phyloP scores from a whole-genome alignment of 2,888 invertebrate species.

The Ochropleura plecta region DNA sequence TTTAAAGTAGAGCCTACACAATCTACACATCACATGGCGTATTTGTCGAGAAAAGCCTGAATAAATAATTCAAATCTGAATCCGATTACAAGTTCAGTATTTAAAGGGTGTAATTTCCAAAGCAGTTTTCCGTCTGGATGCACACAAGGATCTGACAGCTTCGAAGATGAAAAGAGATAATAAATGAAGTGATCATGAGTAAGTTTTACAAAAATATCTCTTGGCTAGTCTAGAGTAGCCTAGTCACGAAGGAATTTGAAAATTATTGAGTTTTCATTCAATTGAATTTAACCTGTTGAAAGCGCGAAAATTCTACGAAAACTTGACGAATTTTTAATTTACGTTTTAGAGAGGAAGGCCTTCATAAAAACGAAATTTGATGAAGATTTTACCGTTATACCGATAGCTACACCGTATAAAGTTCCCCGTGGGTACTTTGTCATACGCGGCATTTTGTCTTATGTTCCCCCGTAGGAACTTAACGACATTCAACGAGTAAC shows the following conservation, averaged over 20 bases:
- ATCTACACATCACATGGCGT: not conserved
- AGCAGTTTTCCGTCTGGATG: not conserved
- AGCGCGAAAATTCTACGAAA: too few species aligned
- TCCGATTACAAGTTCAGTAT: not conserved
- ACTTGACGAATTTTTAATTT: too few species aligned
- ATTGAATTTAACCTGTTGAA: not conserved
- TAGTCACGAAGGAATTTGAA: not conserved
- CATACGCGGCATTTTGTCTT: too few species aligned
- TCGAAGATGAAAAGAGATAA: not conserved
- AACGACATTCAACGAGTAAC: too few species aligned
- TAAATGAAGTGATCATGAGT: not conserved
- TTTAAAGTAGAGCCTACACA: not conserved
- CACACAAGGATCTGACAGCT: not conserved
- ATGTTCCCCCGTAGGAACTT: too few species aligned
- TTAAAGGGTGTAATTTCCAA: not conserved
- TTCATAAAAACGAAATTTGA: too few species aligned
- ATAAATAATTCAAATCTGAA: not conserved
- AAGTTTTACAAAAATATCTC: not conserved
- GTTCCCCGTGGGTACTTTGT: too few species aligned
- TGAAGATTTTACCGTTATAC: too few species aligned
- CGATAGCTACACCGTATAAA: too few species aligned
- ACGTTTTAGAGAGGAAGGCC: too few species aligned
- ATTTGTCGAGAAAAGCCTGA: not conserved
- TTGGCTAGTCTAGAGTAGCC: not conserved
- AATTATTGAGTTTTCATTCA: not conserved